phyloP scores from a whole-genome alignment of 2,888 invertebrate species.

The Agrotis ipsilon region DNA sequence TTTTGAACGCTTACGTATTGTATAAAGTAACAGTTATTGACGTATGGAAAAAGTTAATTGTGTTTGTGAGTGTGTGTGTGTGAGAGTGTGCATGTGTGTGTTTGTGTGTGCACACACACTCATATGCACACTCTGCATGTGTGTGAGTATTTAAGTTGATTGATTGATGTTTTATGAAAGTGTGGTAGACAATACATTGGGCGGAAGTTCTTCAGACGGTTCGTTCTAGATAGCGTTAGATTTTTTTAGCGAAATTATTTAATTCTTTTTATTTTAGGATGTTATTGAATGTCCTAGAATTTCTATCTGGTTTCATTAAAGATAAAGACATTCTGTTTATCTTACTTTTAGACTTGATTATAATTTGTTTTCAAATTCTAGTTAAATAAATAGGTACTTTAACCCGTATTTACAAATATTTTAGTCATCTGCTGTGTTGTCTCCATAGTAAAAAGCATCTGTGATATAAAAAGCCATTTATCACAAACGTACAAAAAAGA shows the following conservation, averaged over 20 bases:
- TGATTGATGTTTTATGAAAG: constrained; percentile 58
- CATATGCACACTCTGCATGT: neutral
- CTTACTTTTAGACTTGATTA: too few relatives aligned
- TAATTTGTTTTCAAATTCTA: too few relatives aligned
- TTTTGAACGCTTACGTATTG: constrained; percentile 56
- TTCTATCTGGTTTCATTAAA: neutral
- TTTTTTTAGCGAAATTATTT: neutral
- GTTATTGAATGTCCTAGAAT: neutral
- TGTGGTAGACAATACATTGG: constrained; percentile 56
- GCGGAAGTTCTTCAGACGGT: constrained; percentile 19
- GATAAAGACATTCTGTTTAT: too few relatives aligned
- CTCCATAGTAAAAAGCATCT: too few relatives aligned
- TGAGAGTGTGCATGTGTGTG: constrained; percentile 12
- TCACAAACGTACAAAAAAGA: neutral
- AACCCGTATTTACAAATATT: too few relatives aligned
- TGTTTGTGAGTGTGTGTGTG: constrained; percentile 12
- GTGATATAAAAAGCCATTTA: too few relatives aligned
- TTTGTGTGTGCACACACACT: neutral
- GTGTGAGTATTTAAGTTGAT: constrained; percentile 49
- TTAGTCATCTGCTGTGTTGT: too few relatives aligned
- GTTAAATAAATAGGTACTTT: too few relatives aligned
- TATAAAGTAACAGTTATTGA: constrained; percentile 66
- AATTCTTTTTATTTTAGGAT: too few relatives aligned
- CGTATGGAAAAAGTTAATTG: constrained; percentile 67
- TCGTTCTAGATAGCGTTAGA: constrained; percentile 7